Evolutionary conservation across 2,113 vertebrate species (phyloP), one percentile per base, ranked within the genome.

Genomic region (Pheucticus melanocephalus): DNA sequence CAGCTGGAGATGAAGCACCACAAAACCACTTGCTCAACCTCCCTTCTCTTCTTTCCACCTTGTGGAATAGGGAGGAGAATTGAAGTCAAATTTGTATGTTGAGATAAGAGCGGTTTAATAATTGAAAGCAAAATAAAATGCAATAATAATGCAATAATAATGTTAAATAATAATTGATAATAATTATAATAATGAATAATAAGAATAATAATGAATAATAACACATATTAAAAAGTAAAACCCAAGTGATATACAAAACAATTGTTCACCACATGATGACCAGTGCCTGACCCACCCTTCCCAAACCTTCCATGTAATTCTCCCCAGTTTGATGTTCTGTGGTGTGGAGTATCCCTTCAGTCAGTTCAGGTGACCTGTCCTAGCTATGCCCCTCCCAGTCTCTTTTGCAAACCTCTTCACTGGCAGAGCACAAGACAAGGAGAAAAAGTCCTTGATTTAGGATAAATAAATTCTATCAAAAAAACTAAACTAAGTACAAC

Each of bases 281-380:
- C 0, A 0, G 11, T 45, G 22, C 22, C 11, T 39, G 33, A 64
- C 3, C 22, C 9, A 70, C 18, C 48, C 18, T 54, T 54, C n/a
- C 19, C n/a, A 73, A 54, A 23, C 6, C 23, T 47, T 40, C n/a
- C 18, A 23, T 23, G 8, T 15, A 40, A n/a, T 6, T 64, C 11
- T n/a, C 14, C 6, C 18, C 14, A 39, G 18, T 47, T 28, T 39
- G 28, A 4, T 47, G n/a, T n/a, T 65, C 10, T 24, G 0, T 47
- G 12, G 1, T 65, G 5, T 65, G 23, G n/a, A 48, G 48, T 30
- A 56, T 30, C 50, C n/a, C 6, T 30, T 65, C n/a, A 35, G 42
- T 19, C n/a, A 15, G 9, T 47, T 64, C n/a, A 37, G 28, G 11
- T n/a, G 15, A 33, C n/a, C 19, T 8, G 4, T 48, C 15, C 60